A percentile compares a stretch with the other conserved stretches of the same genome.
Evolutionary conservation across 2,888 invertebrate genomes (phyloP).

Genomic region (Cancer borealis): DNA sequence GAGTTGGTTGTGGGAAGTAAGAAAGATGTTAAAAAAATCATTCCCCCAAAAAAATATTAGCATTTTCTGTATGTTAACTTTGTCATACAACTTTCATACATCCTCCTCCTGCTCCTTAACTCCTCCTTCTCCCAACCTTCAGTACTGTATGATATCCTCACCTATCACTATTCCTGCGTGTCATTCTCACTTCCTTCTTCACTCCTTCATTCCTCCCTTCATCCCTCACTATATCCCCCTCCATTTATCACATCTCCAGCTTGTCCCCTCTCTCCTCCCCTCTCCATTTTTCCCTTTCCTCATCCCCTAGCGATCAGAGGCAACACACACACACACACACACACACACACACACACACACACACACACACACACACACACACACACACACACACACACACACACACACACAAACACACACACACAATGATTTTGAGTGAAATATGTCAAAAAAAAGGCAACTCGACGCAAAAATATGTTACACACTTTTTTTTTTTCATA

Average conservation of each 20-base stretch:
- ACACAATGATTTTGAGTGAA: background rate
- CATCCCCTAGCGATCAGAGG: background rate
- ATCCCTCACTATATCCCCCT: background rate
- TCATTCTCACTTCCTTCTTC: background rate
- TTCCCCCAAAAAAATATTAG: too few species aligned
- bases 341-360: constrained; percentile 8
- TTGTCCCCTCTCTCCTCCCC: constrained; percentile 28
- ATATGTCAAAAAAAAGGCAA: background rate
- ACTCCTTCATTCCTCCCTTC: background rate
- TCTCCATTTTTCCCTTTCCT: background rate
- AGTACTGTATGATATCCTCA: too few species aligned
- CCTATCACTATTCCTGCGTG: too few species aligned
- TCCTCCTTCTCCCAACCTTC: too few species aligned
- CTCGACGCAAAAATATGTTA: background rate
- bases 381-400: constrained; percentile 40
- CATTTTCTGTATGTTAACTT: too few species aligned
- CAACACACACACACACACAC: constrained; percentile 11
- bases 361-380: constrained; percentile 29
- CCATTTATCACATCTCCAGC: background rate
- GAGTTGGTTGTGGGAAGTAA: too few species aligned
- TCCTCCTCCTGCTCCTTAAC: background rate
- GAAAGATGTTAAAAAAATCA: too few species aligned
- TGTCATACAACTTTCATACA: too few species aligned
- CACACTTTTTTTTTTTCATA: background rate
- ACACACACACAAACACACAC: background rate